Evolutionary conservation across 2,797 vertebrate genomes (phyloP).

Genomic region (Babyrousa celebensis): DNA sequence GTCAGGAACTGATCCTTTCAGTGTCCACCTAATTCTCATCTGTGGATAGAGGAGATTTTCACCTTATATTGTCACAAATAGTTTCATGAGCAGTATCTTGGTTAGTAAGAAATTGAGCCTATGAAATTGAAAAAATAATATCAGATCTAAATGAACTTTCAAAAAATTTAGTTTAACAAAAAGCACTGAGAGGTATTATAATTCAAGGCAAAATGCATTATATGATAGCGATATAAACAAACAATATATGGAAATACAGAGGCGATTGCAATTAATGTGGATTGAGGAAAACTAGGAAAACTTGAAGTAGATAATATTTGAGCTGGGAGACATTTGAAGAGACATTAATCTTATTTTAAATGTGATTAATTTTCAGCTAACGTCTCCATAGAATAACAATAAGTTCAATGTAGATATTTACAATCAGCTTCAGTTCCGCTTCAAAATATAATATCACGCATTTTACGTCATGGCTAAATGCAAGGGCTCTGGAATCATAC

Average conservation of each 20-base stretch:
- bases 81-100: background rate
- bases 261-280: background rate
- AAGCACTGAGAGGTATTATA: background rate
- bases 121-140: constrained; percentile 43
- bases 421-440: constrained; percentile 28
- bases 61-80: background rate
- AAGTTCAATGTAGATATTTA: background rate
- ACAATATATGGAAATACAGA: constrained; percentile 26
- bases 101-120: background rate
- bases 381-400: constrained; percentile 32
- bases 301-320: constrained; percentile 22
- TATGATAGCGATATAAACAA: background rate
- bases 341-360: constrained; percentile 57
- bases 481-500: background rate
- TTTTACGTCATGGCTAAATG: background rate
- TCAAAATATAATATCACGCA: background rate
- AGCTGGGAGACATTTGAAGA: constrained; percentile 43
- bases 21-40: background rate
- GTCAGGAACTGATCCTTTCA: background rate
- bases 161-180: constrained; percentile 34
- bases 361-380: constrained; percentile 54
- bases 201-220: constrained; percentile 45
- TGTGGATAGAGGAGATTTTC: background rate
- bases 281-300: background rate
- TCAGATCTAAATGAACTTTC: background rate